Base-by-base conservation (phyloP, 2,113 vertebrate species). In the Saguinus imperator region DNA sequence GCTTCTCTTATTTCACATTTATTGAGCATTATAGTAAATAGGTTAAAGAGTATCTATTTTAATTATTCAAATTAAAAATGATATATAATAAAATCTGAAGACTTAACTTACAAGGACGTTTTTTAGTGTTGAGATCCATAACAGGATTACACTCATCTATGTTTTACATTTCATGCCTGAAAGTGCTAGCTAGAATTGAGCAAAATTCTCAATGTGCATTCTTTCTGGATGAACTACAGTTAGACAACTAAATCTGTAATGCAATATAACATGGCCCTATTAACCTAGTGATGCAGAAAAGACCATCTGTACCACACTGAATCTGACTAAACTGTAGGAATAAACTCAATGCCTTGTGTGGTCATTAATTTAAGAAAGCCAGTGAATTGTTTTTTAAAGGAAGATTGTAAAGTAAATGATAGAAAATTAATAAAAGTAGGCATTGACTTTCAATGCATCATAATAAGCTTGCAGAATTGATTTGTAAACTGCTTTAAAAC, bases 201-300 rank as follows among this genome's bases (percentile, higher is more conserved):
- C 73, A 97, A 97, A 98, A 98, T 98, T 98, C 97, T 98, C 92
- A 88, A 76, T 95, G 90, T 97, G 32, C 96, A 97, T 98, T 98
- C 96, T 98, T 99, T 99, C 98, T 92, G 94, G 98, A 80, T 98
- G 98, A 99, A 97, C 95, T 98, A 89, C 89, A 95, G 89, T 96
- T 97, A 98, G 98, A 99, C 98, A 98, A 94, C 98, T 98, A 98
- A 98, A 98, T 99, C 98, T 98, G 97, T 98, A 98, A 99, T 98
- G 96, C 95, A 98, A 92, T 97, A 96, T 93, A 99, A 98, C 98
- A 61, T 97, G 97, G 95, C 97, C 98, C 97, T 97, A 98, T 98
- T 98, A 98, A 98, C 82, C 82, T 98, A 98, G 94, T 98, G 98
- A 97, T 97, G 98, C 98, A 98, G 98, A 99, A 98, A 98, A 97